Evolutionary conservation across 2,888 invertebrate genomes (phyloP).

Genomic region (Leptinotarsa rubiginosa): DNA sequence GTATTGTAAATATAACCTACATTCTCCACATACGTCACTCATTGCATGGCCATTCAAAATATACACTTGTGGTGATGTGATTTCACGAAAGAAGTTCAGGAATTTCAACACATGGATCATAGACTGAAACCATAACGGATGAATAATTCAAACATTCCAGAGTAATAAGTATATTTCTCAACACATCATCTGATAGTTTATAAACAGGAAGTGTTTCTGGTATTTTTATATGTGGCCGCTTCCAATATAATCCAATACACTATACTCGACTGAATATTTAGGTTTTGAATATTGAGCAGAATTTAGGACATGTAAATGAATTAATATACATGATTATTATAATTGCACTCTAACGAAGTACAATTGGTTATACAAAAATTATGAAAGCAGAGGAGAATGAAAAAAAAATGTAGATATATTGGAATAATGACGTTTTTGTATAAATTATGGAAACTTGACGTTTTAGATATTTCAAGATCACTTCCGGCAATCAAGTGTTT

Average conservation of each 20-base stretch:
- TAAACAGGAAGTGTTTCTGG: constrained; percentile 12
- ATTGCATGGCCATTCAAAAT: background rate
- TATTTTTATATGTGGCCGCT: background rate
- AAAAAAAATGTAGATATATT: no score
- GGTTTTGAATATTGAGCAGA: no score
- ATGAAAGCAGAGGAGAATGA: no score
- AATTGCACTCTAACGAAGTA: no score
- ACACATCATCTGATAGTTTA: background rate
- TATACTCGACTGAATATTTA: background rate
- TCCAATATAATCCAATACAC: background rate
- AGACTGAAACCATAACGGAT: constrained; percentile 14
- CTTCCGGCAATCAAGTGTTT: no score
- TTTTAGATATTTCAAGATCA: no score
- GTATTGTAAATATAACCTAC: constrained; percentile 1
- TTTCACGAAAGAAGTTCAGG: background rate
- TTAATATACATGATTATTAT: no score
- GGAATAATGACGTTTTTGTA: no score
- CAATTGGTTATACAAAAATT: no score
- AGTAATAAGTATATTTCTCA: background rate
- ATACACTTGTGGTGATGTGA: constrained; percentile 1
- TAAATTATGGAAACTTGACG: no score
- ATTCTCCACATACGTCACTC: background rate
- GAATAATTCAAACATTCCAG: background rate
- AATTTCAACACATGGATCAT: constrained; percentile 1
- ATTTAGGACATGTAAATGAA: no score